Conservation (phyloP, 2,797 vertebrate genomes). For the Echiichthys vipera region DNA sequence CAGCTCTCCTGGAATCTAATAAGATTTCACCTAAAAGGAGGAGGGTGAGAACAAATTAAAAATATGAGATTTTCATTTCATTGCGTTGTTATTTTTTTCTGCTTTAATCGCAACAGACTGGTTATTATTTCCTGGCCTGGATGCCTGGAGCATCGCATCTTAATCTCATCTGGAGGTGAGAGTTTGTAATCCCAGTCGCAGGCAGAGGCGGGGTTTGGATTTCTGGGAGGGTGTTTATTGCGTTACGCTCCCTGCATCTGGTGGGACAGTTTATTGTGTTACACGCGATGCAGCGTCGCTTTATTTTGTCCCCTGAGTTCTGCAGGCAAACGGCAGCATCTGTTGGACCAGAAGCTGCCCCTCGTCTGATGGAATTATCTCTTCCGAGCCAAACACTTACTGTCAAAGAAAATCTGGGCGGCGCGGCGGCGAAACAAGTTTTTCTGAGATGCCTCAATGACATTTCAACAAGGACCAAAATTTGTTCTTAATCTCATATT, state of each 20-base stretch:
- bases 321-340: slow-evolving; percentile 68
- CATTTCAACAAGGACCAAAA: slow-evolving; percentile 35
- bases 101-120: slow-evolving; percentile 56
- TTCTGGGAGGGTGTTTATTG: slow-evolving; percentile 64
- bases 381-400: slow-evolving; percentile 39
- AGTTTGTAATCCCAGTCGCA: slow-evolving; percentile 69
- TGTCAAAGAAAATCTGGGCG: slow-evolving; percentile 42
- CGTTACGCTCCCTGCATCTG: slow-evolving; percentile 72
- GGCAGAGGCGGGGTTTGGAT: slow-evolving; percentile 33
- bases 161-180: slow-evolving; percentile 78
- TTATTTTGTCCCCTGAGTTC: slow-evolving; percentile 72
- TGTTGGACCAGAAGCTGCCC: slow-evolving; percentile 64
- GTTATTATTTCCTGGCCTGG: slow-evolving; percentile 69
- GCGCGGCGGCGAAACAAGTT: slow-evolving; percentile 5
- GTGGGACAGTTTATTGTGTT: slow-evolving; percentile 73
- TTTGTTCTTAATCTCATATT: slow-evolving; percentile 41
- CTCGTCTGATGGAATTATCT: slow-evolving; percentile 74
- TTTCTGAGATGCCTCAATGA: slow-evolving; percentile 30
- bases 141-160: slow-evolving; percentile 48
- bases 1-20: slow-evolving; percentile 62
- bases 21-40: slow-evolving; percentile 43
- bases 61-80: slow-evolving; percentile 75
- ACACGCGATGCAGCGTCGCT: slow-evolving; percentile 28
- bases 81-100: slow-evolving; percentile 53
- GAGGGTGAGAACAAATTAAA: slow-evolving; percentile 58